phyloP scores from a whole-genome alignment of 1,140 invertebrate genomes.

The Holcopasites calliopsidis region DNA sequence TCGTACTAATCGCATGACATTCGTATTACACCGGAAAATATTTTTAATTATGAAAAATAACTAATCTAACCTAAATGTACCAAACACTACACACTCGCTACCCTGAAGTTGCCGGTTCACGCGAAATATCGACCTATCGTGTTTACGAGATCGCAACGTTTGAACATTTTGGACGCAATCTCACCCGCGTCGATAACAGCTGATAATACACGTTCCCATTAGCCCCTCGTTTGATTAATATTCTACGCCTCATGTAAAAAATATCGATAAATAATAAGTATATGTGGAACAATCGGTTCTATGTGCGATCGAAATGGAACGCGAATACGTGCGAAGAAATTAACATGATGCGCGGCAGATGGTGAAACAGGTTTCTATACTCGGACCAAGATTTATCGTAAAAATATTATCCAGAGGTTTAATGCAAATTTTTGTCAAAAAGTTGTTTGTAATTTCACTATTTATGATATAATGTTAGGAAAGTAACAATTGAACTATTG shows the following conservation, averaged over 20 bases:
- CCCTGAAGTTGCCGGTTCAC: constrained; percentile 52
- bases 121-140: constrained; percentile 21
- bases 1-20: constrained; percentile 65
- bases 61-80: constrained; percentile 71
- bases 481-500: too few relatives aligned
- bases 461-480: too few relatives aligned
- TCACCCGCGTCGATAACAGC: constrained; percentile 20
- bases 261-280: constrained; percentile 1
- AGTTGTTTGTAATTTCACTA: neutral
- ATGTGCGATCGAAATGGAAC: neutral
- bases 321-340: neutral
- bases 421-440: neutral
- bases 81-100: constrained; percentile 72
- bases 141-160: constrained; percentile 13
- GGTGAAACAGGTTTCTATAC: constrained; percentile 25
- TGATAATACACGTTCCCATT: neutral
- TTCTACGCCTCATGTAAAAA: neutral
- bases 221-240: neutral
- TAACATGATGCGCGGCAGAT: neutral
- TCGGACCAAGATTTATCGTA: neutral
- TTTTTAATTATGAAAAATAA: constrained; percentile 67
- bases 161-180: neutral
- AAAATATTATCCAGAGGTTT: constrained; percentile 7
- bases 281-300: neutral
- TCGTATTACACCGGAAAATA: constrained; percentile 57